Conservation (phyloP, 2,888 invertebrate genomes). For the Acanthococcus lagerstroemiae region DNA sequence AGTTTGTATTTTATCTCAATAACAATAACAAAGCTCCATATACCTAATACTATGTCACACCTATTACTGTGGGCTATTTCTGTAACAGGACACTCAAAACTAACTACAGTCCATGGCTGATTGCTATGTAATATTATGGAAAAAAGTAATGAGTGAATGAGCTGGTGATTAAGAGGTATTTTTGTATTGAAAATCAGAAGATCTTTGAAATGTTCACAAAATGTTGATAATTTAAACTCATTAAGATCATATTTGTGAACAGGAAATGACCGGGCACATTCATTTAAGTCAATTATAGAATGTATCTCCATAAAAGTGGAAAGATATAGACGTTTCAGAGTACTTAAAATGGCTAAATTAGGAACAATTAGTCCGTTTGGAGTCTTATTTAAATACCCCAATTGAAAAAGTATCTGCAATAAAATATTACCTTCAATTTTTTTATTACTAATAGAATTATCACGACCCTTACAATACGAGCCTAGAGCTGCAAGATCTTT, state of each 20-base stretch:
- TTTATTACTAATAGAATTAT: neutral
- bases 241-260: neutral
- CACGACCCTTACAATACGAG: neutral
- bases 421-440: neutral
- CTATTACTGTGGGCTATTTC: neutral
- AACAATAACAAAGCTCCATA: neutral
- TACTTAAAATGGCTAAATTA: neutral
- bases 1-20: neutral
- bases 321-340: neutral
- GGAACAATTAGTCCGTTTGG: neutral
- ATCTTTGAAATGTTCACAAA: neutral
- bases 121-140: neutral
- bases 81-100: neutral
- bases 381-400: neutral
- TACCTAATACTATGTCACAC: neutral
- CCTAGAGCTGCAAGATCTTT: neutral
- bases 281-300: neutral
- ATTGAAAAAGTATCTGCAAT: neutral
- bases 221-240: neutral
- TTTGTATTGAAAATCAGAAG: neutral
- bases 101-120: neutral
- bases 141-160: neutral
- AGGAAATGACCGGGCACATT: neutral
- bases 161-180: neutral
- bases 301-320: neutral